These are phyloP conservation scores for Phoxinus phoxinus DNA, from an alignment of 2,113 vertebrate genomes.

Conservation along the genomic window DNA sequence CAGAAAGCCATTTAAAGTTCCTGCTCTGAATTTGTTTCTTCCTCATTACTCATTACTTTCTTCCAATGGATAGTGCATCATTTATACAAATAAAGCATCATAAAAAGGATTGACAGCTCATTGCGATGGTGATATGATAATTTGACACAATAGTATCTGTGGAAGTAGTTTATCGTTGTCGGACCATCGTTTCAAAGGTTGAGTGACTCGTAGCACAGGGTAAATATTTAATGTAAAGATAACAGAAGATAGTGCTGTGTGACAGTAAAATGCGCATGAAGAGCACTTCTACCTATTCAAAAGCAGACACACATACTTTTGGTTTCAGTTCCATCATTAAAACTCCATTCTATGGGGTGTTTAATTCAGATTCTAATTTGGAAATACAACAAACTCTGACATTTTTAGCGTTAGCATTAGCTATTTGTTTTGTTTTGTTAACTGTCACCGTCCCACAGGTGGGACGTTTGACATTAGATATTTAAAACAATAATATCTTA, in stretches of 20 bases:
- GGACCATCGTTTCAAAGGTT: constrained; percentile 49
- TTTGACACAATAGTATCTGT: background rate
- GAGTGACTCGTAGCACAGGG: constrained; percentile 35
- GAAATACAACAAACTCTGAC: background rate
- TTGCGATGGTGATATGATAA: background rate
- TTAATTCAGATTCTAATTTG: background rate
- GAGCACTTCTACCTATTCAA: background rate
- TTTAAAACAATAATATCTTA: no score
- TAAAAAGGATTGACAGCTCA: background rate
- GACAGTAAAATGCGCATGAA: background rate
- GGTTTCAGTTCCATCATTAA: background rate
- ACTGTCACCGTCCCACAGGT: no score
- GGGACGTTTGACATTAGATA: no score
- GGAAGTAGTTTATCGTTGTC: background rate
- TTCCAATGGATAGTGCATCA: background rate
- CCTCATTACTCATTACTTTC: background rate
- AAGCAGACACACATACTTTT: background rate
- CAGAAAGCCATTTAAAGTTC: no score
- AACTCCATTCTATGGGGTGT: background rate
- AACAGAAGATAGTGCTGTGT: constrained; percentile 11
- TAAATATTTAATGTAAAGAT: constrained; percentile 45
- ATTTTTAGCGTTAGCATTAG: background rate
- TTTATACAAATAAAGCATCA: background rate
- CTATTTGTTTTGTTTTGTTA: background rate
- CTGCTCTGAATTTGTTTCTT: no score